Base-by-base conservation (phyloP, 1,140 invertebrate species). In the Apis dorsata region DNA sequence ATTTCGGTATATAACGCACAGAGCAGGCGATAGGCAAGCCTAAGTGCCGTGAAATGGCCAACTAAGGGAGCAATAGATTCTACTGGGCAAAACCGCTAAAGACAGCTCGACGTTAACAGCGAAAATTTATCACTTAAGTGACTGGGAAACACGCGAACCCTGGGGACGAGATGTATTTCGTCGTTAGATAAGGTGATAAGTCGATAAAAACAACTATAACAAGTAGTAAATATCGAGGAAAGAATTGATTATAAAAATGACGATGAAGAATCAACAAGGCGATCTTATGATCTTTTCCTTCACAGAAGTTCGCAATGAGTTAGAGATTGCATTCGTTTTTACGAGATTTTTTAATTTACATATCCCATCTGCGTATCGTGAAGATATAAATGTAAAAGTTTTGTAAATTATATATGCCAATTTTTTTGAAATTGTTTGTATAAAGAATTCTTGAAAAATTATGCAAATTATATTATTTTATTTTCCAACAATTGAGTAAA, bases 61-160 rank as follows among this genome's bases (percentile, higher is more conserved):
- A 87, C 83, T 83, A 86, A 86, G 73, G 81, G 79, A 85, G 84
- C 85, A 88, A 91, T 88, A 89, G 88, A 91, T 90, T 83, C 78
- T 85, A 73, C 62, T 44, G 73, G 73, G 87, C 87, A 89, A 92
- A 92, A 92, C 91, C 91, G 80, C 90, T 77, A 85, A 89, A 89
- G 91, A 91, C 90, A 90, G 84, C 70, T 86, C 83, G 84, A 90
- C 81, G 84, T 84, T 79, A 78, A 76, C 77, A 78, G 76, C 70
- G 72, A 85, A 89, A 88, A 92, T 92, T 92, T 92, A 92, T 91
- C 85, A 87, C 85, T 86, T 85, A 86, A 85, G 80, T 83, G 79
- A 84, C 78, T 88, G 19, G 63, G 55, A 66, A 78, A 68, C 72
- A 62, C 51, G 60, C 34, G 24, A 66, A 55, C 74, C 21, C 81